phyloP scores from a whole-genome alignment of 2,797 vertebrate species.

The Siniperca undulata region DNA sequence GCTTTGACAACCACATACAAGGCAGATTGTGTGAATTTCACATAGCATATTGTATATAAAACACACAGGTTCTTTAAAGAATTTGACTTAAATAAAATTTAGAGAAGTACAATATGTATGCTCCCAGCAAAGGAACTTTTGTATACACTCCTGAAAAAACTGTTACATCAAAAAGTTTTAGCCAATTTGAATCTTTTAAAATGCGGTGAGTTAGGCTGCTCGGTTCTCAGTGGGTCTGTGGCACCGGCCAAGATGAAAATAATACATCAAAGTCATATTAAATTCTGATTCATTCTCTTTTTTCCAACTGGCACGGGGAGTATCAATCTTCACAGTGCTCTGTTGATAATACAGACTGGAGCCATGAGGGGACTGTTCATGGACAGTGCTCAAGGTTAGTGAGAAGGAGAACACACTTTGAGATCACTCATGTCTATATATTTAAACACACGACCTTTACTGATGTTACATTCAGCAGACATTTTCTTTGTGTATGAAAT shows the following conservation, averaged over 20 bases:
- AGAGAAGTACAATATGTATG: neutral
- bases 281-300: slow-evolving; percentile 80
- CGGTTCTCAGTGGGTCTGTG: slow-evolving; percentile 67
- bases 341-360: slow-evolving; percentile 72
- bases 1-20: neutral
- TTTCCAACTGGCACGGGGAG: slow-evolving; percentile 67
- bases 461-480: slow-evolving; percentile 28
- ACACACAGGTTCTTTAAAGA: slow-evolving; percentile 8
- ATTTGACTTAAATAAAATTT: slow-evolving; percentile 10
- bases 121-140: slow-evolving; percentile 29
- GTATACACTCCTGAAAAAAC: slow-evolving; percentile 32
- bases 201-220: slow-evolving; percentile 56
- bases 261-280: slow-evolving; percentile 83
- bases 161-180: slow-evolving; percentile 60
- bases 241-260: slow-evolving; percentile 78
- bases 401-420: slow-evolving; percentile 50
- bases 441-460: slow-evolving; percentile 30
- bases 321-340: slow-evolving; percentile 71
- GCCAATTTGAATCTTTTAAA: slow-evolving; percentile 69
- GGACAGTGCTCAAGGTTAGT: slow-evolving; percentile 64
- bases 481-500: slow-evolving; percentile 33
- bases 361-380: slow-evolving; percentile 59
- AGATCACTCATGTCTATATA: slow-evolving; percentile 47
- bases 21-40: neutral
- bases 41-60: neutral